Evolutionary conservation across 2,888 invertebrate genomes (phyloP), one percentile per base, ranked within the genome.

Genomic region (Pherbina coryleti): DNA sequence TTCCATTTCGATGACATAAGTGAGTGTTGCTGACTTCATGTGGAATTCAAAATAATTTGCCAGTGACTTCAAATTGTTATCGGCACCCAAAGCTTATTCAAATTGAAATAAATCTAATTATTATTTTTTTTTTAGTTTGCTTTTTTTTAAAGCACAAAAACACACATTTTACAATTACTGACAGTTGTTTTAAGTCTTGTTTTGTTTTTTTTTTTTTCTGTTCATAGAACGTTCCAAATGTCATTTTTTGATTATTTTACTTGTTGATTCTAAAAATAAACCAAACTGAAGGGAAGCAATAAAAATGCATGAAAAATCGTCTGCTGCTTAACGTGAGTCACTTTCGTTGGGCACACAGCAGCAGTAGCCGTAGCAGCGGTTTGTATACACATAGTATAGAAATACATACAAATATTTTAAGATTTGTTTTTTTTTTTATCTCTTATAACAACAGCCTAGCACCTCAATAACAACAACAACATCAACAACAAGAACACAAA

Each of bases 261-360:
- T 55, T 66, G 55, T 67, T 67, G 53, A 8, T 75, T 64, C 75
- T 67, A 75, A 31, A 51, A 75, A 75, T 75, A 75, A 67, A 8
- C 25, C 17, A 22, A 14, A 22, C 34, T 5, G 17, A 60, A 67
- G 66, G 55, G 75, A 66, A 75, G 66, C 66, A 66, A 25, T 67
- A 67, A 67, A 75, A 75, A 66, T 75, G 53, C 74, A 74, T 44
- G 66, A 66, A 66, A 75, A 37, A 22, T 72, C 22, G 49, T 71
- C 49, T n/a, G 71, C 49, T 31, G 73, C 73, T 44, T 44, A 44
- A 44, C 14, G 70, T 75, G 78, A 78, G 78, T 78, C 78, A 78
- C 74, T 44, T 67, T 53, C 62, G 34, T 7, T 64, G 64, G n/a
- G 22, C 25, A 51, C 51, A 64, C 64, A 51, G 31, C 62, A 31